Base-by-base conservation (phyloP, 2,113 vertebrate species). In the Helogale parvula region DNA sequence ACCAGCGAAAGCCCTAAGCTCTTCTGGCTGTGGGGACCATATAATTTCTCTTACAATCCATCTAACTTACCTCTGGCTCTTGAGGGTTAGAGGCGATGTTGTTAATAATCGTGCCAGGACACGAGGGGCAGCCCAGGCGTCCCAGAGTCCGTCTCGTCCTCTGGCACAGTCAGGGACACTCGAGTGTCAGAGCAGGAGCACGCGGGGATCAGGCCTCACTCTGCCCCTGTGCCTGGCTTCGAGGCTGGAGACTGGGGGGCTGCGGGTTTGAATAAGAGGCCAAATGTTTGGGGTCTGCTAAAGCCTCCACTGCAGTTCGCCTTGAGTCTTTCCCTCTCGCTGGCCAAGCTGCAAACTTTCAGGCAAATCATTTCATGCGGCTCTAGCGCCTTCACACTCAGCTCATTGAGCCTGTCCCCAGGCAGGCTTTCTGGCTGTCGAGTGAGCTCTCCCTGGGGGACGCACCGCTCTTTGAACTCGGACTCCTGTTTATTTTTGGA, bases 401-500 rank as follows among this genome's bases (percentile, higher is more conserved):
- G 86, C 77, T 90, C 63, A 9, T 4, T 2, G 88, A 77, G 65
- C 16, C 50, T 65, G 3, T 63, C 50, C 65, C 16, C 1, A 63
- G 45, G 33, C 60, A 9, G 45, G 41, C 81, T 57, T 35, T 41
- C 83, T 63, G 4, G 47, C 52, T 52, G 60, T 45, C 19, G 10
- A 83, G 57, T 2, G 47, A 87, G 50, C 93, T 2, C 81, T 77
- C 88, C 89, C 85, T 0, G 71, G 15, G 80, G 77, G 60, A 96
- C 25, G 23, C 19, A 3, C 93, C 68, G 76, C 25, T 47, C 95
- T 97, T 96, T 97, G 95, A 97, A 98, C 92, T 92, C 19, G 4
- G 60, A 79, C 0, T 35, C 41, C 89, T 98, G 95, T 96, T 97
- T 97, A 86, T 96, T 96, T 98, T 95, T n/a, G 77, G 66, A 82